Percentiles rank a stretch among this genome's conserved stretches.
Evolutionary conservation across 2,888 invertebrate species (phyloP).

Genomic region (Acanthosoma haemorrhoidale): DNA sequence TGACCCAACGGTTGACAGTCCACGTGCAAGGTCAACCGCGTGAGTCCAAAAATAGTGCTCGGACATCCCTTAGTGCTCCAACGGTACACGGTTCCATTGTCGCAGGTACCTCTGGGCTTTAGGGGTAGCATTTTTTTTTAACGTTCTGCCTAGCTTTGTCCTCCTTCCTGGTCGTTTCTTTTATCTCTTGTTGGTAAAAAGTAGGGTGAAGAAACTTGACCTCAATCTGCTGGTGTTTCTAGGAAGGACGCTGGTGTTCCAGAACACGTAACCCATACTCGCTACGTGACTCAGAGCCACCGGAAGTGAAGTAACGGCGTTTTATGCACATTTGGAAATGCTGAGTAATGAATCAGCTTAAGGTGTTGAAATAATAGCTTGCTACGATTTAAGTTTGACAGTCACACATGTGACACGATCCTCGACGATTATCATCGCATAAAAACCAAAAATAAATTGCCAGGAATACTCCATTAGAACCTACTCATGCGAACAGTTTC

Average conservation of each 20-base stretch:
- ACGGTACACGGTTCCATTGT: constrained; percentile 1
- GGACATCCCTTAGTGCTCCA: neutral
- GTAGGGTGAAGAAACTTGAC: neutral
- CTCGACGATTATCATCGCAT: no score
- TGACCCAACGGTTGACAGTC: neutral
- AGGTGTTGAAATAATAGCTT: no score
- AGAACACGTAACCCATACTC: constrained; percentile 10
- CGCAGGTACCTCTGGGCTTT: neutral
- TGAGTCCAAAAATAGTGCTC: neutral
- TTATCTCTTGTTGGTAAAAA: constrained; percentile 2
- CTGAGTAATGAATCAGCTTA: no score
- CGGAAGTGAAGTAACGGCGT: no score
- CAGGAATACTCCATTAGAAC: no score
- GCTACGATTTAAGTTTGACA: no score
- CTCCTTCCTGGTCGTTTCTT: neutral
- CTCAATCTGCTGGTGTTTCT: constrained; percentile 1
- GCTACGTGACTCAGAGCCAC: neutral
- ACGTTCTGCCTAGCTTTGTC: neutral
- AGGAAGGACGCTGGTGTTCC: neutral
- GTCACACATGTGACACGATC: no score
- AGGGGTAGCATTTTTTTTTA: neutral
- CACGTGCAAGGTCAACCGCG: constrained; percentile 5
- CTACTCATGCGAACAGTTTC: no score
- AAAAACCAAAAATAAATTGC: no score
- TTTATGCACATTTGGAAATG: no score